Evolutionary conservation across 2,888 invertebrate species (phyloP).

Genomic region (Iselma pallidipennis): DNA sequence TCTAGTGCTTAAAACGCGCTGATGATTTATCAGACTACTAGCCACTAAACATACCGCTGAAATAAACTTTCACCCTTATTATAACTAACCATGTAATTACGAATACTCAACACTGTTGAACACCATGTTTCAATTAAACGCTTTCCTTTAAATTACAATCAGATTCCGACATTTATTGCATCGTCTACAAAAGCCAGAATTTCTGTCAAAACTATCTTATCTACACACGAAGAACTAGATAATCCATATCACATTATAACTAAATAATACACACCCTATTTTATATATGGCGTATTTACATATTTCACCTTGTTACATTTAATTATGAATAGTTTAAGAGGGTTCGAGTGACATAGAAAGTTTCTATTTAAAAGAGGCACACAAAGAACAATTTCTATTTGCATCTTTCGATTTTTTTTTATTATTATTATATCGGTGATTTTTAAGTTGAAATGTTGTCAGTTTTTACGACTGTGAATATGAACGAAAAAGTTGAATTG

Average conservation of each 20-base stretch:
- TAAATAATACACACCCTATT: too few relatives aligned
- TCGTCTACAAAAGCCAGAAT: not conserved
- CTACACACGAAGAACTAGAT: not conserved
- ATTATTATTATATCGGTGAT: not conserved
- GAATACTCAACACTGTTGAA: not conserved
- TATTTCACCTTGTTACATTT: too few relatives aligned
- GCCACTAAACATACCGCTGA: not conserved
- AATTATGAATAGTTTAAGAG: too few relatives aligned
- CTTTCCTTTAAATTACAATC: slow-evolving; percentile 6
- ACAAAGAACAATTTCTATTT: not conserved
- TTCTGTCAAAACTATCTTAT: not conserved
- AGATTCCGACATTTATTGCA: slow-evolving; percentile 2
- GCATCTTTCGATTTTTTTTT: not conserved
- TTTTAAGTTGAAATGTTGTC: not conserved
- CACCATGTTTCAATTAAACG: slow-evolving; percentile 5
- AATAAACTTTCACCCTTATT: slow-evolving; percentile 6
- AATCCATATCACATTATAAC: too few relatives aligned
- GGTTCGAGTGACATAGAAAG: too few relatives aligned
- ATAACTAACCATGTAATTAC: slow-evolving; percentile 3
- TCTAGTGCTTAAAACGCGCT: not conserved
- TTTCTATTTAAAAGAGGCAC: too few relatives aligned
- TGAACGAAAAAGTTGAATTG: not conserved
- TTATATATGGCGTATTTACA: too few relatives aligned
- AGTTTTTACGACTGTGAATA: not conserved
- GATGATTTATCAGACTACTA: not conserved